Conservation (phyloP, 2,888 invertebrate genomes). For the Merodon equestris region DNA sequence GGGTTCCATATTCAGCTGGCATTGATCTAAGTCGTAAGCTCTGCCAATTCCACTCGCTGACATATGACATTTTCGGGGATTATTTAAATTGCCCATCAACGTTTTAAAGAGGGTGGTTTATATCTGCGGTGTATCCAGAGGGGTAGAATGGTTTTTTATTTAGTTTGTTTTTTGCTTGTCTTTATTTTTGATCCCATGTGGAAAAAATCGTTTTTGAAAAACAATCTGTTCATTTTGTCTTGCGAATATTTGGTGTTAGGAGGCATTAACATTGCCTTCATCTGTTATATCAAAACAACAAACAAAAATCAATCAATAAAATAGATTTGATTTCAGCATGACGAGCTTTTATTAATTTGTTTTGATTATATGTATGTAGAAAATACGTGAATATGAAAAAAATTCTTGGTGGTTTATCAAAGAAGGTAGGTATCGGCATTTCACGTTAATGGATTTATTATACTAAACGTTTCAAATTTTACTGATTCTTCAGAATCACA, state of each 20-base stretch:
- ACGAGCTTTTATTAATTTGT: not conserved
- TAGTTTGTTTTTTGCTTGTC: not conserved
- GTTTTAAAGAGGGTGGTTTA: conserved; percentile 49
- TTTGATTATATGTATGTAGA: too few relatives aligned
- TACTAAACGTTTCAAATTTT: too few relatives aligned
- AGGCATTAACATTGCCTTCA: conserved; percentile 10
- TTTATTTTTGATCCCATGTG: too few relatives aligned
- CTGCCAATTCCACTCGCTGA: conserved; percentile 47
- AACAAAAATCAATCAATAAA: conserved; percentile 22
- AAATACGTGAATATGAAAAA: too few relatives aligned
- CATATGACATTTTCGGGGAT: conserved; percentile 66
- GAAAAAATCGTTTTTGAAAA: conserved; percentile 14
- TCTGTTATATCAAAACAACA: conserved; percentile 9
- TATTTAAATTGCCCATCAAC: conserved; percentile 66
- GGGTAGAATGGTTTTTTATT: conserved; percentile 2
- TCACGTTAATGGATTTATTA: too few relatives aligned
- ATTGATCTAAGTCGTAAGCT: conserved; percentile 41
- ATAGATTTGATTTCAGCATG: conserved; percentile 25
- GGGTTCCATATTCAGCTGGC: not conserved
- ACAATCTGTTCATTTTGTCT: conserved; percentile 61
- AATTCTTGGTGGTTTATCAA: not conserved
- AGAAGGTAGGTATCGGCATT: not conserved
- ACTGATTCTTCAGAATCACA: too few relatives aligned
- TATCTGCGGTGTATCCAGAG: conserved; percentile 26
- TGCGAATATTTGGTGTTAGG: conserved; percentile 40